phyloP scores from a whole-genome alignment of 2,113 vertebrate genomes.

The Herpetotheres cachinnans region DNA sequence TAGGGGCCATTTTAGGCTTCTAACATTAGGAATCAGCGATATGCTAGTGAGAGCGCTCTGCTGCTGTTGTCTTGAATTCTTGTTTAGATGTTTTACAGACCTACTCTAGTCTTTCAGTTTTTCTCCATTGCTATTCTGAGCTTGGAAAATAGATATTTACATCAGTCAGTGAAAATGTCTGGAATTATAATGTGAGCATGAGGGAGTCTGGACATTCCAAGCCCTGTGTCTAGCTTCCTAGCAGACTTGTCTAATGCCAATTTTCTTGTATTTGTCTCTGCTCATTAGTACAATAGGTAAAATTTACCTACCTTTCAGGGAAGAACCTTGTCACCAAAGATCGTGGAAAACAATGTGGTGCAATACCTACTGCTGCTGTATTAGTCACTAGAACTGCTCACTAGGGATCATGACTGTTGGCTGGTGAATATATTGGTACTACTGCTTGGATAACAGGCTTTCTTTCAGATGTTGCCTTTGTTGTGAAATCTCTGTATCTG shows the following conservation, averaged over 20 bases:
- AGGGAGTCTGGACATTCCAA: neutral
- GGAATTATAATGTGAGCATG: neutral
- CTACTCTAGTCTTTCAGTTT: neutral
- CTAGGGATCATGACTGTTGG: neutral
- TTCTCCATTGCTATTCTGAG: neutral
- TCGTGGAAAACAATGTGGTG: neutral
- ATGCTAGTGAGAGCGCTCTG: neutral
- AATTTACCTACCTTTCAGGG: neutral
- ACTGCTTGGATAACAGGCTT: neutral
- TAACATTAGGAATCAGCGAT: rapidly evolving
- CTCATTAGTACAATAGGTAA: neutral
- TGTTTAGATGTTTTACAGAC: neutral
- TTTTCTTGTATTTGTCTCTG: neutral
- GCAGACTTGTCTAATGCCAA: neutral
- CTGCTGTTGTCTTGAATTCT: neutral
- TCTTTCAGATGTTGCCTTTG: neutral
- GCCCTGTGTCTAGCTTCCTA: neutral
- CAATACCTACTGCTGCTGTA: neutral
- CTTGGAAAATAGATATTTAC: neutral
- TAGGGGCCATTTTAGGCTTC: neutral
- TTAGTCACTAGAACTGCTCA: neutral
- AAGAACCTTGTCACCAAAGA: neutral
- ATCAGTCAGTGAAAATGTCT: neutral
- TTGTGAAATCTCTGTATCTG: neutral
- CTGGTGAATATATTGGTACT: neutral